Evolutionary conservation across 2,113 vertebrate species (phyloP), one percentile per base, ranked within the genome.

Genomic region (Podiceps cristatus): DNA sequence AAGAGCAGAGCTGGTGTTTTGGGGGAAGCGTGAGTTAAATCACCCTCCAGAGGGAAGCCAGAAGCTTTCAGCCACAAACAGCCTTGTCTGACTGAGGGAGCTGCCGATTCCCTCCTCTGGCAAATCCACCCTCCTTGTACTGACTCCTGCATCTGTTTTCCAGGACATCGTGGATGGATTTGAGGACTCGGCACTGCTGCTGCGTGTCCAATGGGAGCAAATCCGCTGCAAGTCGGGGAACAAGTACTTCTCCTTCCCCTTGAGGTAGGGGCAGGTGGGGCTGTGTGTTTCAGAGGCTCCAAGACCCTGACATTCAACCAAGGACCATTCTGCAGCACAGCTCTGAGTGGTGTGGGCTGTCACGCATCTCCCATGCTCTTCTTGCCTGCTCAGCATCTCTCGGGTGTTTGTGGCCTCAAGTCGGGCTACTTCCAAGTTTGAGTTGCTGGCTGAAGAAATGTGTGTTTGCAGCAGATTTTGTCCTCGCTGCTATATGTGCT

Each of bases 141-240:
- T 81, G 45, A 93, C 20, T 77, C 66, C 56, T 72, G 55, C 52
- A 25, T 94, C 49, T 80, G 0, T 96, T 79, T 96, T 95, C 18
- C 79, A 99, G 99, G 97, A 95, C 84, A 96, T 99, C 0, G 87
- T 99, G 90, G 99, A 99, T 3, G 35, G 94, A 4, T 99, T 98
- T 94, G 99, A 99, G 93, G 99, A 99, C 7, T 98, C 99, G 0
- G 93, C 98, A 0, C 95, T 97, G 63, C 90, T 98, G 35, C 97
- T 99, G 55, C 98, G 94, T 11, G 28, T 99, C 84, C 97, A 97
- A 1, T 98, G 98, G 10, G 93, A 96, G 13, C 98, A 99, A 89
- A 96, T 99, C 67, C 98, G 97, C 81, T 99, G 99, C 98, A 99
- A 99, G 88, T 98, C 99, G 0, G 99, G 99, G 93, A 99, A 99